Evolutionary conservation across 2,113 vertebrate species (phyloP), one percentile per base, ranked within the genome.

Genomic region (Indicator maculatus): DNA sequence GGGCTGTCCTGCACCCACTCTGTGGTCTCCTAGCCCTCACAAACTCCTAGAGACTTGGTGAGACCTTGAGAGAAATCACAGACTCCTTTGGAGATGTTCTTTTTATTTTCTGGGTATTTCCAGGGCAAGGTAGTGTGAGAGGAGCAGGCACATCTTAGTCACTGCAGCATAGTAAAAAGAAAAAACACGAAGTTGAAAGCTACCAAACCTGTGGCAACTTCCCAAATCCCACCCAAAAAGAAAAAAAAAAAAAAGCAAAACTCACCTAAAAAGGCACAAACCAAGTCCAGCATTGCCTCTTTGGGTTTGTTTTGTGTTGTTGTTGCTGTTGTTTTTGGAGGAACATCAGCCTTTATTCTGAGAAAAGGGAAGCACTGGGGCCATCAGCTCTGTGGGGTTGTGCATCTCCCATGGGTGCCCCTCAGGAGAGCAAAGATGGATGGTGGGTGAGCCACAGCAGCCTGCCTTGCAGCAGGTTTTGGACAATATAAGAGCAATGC

Each of bases 161-260:
- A 98, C 45, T 87, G 14, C 96, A 96, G 90, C 83, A 14, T 89
- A 90, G 93, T 65, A 95, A 98, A 98, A 98, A 98, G 97, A 20
- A 97, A 98, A 98, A 98, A 98, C 8, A 16, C 0, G 97, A 98
- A 98, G 97, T 98, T 0, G 96, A 93, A 91, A 84, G 60, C 89
- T 70, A 69, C 74, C 61, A 1, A 94, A 93, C 59, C 47, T 93
- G 78, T 2, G 4, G 24, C 75, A 91, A 97, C 98, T 98, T 98
- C 98, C 97, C 96, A 75, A 98, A 98, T 97, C 96, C 97, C 96
- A 83, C 82, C 89, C 84, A 4, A 12, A 14, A 12, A 41, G 14
- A 75, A 94, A 86, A 50, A 50, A 50, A 52, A 77, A 94, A 86
- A 45, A 86, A 39, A 91, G 90, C 86, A 73, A 91, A 89, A 38